Percentiles rank a stretch among this genome's conserved stretches.
phyloP scores from a whole-genome alignment of 2,797 vertebrate species.

The Manis javanica region DNA sequence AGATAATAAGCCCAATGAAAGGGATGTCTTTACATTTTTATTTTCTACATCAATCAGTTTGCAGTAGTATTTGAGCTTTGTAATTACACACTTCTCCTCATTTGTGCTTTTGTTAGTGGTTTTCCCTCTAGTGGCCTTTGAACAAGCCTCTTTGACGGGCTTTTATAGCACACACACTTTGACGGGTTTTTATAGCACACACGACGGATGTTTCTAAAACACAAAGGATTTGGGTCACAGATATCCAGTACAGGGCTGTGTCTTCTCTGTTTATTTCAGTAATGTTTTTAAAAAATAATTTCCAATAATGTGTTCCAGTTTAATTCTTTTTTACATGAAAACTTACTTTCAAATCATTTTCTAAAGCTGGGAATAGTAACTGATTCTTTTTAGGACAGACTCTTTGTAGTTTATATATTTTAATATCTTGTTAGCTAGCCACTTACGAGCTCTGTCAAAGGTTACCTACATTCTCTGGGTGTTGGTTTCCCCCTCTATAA shows the following conservation, averaged over 20 bases:
- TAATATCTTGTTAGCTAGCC: background rate
- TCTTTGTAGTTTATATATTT: background rate
- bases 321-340: background rate
- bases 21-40: background rate
- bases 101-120: constrained; percentile 24
- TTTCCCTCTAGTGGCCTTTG: constrained; percentile 16
- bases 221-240: background rate
- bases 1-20: background rate
- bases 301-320: background rate
- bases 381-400: background rate
- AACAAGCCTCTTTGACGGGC: background rate
- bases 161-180: background rate
- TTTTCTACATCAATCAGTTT: background rate
- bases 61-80: constrained; percentile 14
- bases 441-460: background rate
- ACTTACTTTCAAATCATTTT: constrained; percentile 35
- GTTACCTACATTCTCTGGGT: background rate
- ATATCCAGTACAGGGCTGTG: background rate
- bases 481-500: background rate
- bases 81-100: constrained; percentile 54
- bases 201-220: background rate
- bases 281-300: background rate
- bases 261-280: background rate
- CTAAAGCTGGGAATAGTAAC: background rate
- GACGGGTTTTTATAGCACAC: background rate